Conservation (phyloP, 1,140 invertebrate genomes). For the Drosophila teissieri region DNA sequence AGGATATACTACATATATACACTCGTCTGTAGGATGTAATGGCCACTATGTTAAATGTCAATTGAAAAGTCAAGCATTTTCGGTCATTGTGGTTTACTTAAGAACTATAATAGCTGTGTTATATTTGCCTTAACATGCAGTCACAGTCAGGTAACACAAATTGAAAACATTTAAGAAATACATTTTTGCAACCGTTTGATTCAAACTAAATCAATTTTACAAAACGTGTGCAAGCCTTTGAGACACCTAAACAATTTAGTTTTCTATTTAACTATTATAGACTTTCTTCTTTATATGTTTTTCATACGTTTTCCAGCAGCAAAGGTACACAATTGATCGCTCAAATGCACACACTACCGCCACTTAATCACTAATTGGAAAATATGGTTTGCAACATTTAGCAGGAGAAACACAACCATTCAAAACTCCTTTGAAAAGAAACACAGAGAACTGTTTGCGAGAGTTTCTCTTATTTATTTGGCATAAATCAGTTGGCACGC, state of each 20-base stretch:
- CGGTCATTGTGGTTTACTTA: constrained; percentile 10
- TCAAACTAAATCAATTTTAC: too few relatives aligned
- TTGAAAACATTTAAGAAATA: too few relatives aligned
- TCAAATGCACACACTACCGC: not conserved
- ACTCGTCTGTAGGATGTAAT: constrained; percentile 18
- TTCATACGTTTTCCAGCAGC: too few relatives aligned
- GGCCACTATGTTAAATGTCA: constrained; percentile 41
- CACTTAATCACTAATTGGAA: constrained; percentile 13
- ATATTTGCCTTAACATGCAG: too few relatives aligned
- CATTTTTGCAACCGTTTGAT: too few relatives aligned
- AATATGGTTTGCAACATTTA: constrained; percentile 9
- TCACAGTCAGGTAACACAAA: too few relatives aligned
- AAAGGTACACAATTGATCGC: not conserved
- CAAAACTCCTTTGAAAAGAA: not conserved
- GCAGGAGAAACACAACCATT: not conserved
- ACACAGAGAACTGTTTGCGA: constrained; percentile 4
- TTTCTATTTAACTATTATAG: too few relatives aligned
- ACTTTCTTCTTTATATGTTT: too few relatives aligned
- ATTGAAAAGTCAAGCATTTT: constrained; percentile 21
- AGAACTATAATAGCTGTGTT: constrained; percentile 20
- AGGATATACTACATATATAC: constrained; percentile 11
- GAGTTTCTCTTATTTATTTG: constrained; percentile 18
- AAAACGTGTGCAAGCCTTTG: too few relatives aligned
- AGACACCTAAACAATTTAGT: too few relatives aligned
- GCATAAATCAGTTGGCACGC: constrained; percentile 17